These are phyloP conservation scores for Puma concolor DNA, from an alignment of 2,113 vertebrate genomes.

Conservation along the genomic window DNA sequence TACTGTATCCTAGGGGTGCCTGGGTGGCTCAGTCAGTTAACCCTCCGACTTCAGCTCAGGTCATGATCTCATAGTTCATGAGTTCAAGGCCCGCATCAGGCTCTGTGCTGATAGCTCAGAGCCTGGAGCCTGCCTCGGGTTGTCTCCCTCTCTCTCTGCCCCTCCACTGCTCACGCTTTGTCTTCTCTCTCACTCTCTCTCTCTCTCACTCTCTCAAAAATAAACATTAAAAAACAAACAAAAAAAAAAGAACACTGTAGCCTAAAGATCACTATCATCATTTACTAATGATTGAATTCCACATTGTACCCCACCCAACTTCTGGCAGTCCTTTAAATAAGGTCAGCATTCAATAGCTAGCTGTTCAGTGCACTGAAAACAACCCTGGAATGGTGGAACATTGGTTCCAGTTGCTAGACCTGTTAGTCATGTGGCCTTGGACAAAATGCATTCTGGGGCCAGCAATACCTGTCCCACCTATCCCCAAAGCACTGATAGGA, in stretches of 20 bases:
- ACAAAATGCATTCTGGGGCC: rapidly evolving
- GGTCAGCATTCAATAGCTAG: neutral
- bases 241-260: neutral
- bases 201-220: too few relatives aligned
- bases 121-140: too few relatives aligned
- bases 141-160: too few relatives aligned
- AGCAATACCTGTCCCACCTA: rapidly evolving
- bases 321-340: neutral
- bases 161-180: too few relatives aligned
- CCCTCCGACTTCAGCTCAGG: too few relatives aligned
- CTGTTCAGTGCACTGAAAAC: neutral
- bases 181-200: too few relatives aligned
- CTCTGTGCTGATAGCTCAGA: too few relatives aligned
- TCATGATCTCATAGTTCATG: too few relatives aligned
- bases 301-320: neutral
- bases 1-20: neutral
- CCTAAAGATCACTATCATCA: neutral
- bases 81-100: too few relatives aligned
- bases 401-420: neutral
- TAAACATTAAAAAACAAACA: too few relatives aligned
- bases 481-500: neutral
- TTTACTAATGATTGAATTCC: neutral
- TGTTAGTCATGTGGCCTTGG: neutral
- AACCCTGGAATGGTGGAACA: neutral
- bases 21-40: too few relatives aligned